Conservation (phyloP, 2,113 vertebrate species). For the Donacobius atricapilla region DNA sequence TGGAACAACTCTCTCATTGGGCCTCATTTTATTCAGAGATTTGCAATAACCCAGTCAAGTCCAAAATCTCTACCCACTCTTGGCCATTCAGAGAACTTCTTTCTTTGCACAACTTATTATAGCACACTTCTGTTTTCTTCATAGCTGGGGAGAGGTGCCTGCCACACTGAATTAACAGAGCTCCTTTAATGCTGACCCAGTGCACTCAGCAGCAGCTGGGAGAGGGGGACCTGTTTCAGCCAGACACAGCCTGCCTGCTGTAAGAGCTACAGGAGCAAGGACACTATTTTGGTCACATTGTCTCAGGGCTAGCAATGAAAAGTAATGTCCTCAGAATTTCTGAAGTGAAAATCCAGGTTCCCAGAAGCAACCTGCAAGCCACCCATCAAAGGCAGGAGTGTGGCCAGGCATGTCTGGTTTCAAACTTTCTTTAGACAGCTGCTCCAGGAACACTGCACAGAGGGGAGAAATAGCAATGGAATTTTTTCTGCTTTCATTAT, state of each 20-base stretch:
- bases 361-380: background rate
- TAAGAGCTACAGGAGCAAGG: background rate
- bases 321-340: background rate
- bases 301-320: background rate
- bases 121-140: background rate
- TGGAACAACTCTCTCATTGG: background rate
- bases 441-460: background rate
- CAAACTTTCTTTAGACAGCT: background rate
- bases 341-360: background rate
- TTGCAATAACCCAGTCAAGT: background rate
- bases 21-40: background rate
- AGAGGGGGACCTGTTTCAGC: background rate
- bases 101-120: background rate
- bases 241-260: background rate
- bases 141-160: background rate
- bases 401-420: background rate
- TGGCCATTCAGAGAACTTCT: background rate
- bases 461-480: background rate
- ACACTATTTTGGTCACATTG: background rate
- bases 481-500: background rate
- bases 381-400: background rate
- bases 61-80: background rate
- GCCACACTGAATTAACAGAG: background rate
- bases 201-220: rapidly evolving
- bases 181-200: background rate